Evolutionary conservation across 2,797 vertebrate genomes (phyloP).

Genomic region (Pseudomugil tenellus): DNA sequence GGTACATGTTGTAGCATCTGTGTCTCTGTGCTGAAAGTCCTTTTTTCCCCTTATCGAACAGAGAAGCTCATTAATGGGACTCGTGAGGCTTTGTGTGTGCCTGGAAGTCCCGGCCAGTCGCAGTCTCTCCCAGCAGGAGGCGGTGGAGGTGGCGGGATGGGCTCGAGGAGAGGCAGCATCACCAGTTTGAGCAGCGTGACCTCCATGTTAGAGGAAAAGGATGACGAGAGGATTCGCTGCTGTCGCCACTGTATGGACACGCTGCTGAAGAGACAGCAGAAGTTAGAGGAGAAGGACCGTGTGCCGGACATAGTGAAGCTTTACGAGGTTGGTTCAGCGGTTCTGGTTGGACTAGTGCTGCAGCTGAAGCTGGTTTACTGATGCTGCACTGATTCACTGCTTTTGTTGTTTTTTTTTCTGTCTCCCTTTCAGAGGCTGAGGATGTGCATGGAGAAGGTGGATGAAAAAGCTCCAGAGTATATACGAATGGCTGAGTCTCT

Average conservation of each 20-base stretch:
- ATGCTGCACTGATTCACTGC: slow-evolving; percentile 42
- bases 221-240: slow-evolving; percentile 94
- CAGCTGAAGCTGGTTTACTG: not conserved
- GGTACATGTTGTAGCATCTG: not conserved
- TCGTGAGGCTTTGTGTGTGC: slow-evolving; percentile 86
- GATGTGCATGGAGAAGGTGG: slow-evolving; percentile 94
- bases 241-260: slow-evolving; percentile 94
- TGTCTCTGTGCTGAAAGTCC: not conserved
- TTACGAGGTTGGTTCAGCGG: slow-evolving; percentile 84
- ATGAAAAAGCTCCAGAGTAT: slow-evolving; percentile 95
- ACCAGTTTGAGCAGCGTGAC: slow-evolving; percentile 93
- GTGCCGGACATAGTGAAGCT: slow-evolving; percentile 91
- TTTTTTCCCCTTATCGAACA: slow-evolving; percentile 54
- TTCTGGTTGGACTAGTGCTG: not conserved
- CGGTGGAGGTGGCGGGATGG: slow-evolving; percentile 78
- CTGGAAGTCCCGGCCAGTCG: slow-evolving; percentile 86
- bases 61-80: slow-evolving; percentile 93
- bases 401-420: slow-evolving; percentile 11
- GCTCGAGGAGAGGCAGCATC: slow-evolving; percentile 92
- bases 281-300: slow-evolving; percentile 93
- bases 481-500: slow-evolving; percentile 94
- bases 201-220: slow-evolving; percentile 95
- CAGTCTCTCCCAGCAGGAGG: slow-evolving; percentile 67
- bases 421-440: slow-evolving; percentile 87
- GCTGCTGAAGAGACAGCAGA: slow-evolving; percentile 90